Conservation (phyloP, 1,140 invertebrate species). For the Apis mellifera region Amel_HAv3.1 CM009932.2:1356501-1357000, state of each 20-base stretch:
- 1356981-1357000: too few relatives aligned
- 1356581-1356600: conserved; percentile 12
- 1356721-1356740: conserved; percentile 4
- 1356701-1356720: conserved; percentile 21
- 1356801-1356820: conserved; percentile 1
- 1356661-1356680: conserved; percentile 44
- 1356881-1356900: neutral
- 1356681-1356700: conserved; percentile 19
- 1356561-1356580: neutral
- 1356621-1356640: conserved; percentile 4
- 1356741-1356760: conserved; percentile 45
- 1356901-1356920: too few relatives aligned
- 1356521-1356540: neutral
- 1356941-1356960: too few relatives aligned
- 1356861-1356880: neutral
- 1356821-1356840: conserved; percentile 3
- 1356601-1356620: conserved; percentile 49
- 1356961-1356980: too few relatives aligned
- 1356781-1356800: conserved; percentile 43
- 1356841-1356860: neutral
- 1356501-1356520: neutral
- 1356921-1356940: too few relatives aligned
- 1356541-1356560: neutral
- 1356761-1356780: conserved; percentile 26
- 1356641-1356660: conserved; percentile 29